These are phyloP conservation scores for Andricus quercusramuli DNA, from an alignment of 2,888 invertebrate species.

Conservation along the genomic window DNA sequence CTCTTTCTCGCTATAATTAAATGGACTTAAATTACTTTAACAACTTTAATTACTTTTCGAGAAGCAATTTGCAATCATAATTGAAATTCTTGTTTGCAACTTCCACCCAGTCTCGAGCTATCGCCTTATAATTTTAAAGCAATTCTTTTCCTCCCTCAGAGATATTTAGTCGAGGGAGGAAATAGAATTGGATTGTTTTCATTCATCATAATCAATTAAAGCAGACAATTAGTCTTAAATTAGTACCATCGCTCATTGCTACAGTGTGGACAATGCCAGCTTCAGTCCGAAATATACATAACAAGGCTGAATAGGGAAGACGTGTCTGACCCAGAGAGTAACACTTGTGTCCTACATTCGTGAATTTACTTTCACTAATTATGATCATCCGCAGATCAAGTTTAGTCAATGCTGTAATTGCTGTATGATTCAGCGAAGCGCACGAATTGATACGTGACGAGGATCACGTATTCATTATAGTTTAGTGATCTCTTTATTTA, in stretches of 20 bases:
- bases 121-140: background rate
- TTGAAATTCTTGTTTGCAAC: slow-evolving; percentile 10
- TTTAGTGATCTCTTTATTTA: background rate
- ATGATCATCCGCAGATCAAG: slow-evolving; percentile 32
- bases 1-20: background rate
- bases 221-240: background rate
- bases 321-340: slow-evolving; percentile 50
- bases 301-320: slow-evolving; percentile 17
- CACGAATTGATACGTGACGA: background rate
- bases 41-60: slow-evolving; percentile 1
- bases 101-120: background rate
- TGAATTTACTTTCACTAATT: slow-evolving; percentile 50
- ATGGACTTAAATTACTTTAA: slow-evolving; percentile 3
- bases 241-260: background rate
- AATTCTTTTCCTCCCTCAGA: background rate
- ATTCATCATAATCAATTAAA: background rate
- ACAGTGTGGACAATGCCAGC: background rate
- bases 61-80: slow-evolving; percentile 12
- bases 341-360: slow-evolving; percentile 50
- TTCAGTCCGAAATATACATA: slow-evolving; percentile 24
- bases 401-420: slow-evolving; percentile 17
- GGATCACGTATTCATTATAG: background rate
- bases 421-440: background rate
- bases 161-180: background rate
- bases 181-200: background rate